A percentile compares a stretch with the other conserved stretches of the same genome.
Evolutionary conservation across 2,888 invertebrate species (phyloP).

Genomic region (Pristionchus maxplancki): DNA sequence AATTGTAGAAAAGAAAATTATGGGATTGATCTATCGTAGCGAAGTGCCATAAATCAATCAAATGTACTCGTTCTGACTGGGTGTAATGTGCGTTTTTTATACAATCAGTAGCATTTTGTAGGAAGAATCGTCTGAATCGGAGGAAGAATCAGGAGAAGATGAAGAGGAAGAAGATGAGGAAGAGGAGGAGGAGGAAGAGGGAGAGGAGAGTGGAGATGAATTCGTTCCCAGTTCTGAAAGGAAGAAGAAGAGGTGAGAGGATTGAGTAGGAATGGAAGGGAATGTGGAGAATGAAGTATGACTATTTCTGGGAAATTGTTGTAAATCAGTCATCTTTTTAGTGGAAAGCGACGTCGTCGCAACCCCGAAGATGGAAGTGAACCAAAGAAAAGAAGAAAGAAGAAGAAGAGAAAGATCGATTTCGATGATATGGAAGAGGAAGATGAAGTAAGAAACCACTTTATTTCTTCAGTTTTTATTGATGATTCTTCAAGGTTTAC

Average conservation of each 20-base stretch:
- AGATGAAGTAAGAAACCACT: slow-evolving; percentile 56
- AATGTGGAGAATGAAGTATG: background rate
- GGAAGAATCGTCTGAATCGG: slow-evolving; percentile 49
- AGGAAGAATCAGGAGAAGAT: slow-evolving; percentile 57
- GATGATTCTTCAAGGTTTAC: background rate
- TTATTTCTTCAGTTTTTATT: background rate
- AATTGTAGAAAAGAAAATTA: no score
- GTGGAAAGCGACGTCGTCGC: slow-evolving; percentile 40
- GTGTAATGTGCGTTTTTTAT: background rate
- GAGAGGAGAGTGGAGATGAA: slow-evolving; percentile 87
- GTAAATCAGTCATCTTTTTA: background rate
- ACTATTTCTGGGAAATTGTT: background rate
- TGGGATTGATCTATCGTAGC: no score
- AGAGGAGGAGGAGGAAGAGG: slow-evolving; percentile 82
- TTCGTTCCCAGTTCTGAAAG: slow-evolving; percentile 59
- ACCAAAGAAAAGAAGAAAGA: slow-evolving; percentile 54
- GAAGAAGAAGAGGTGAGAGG: slow-evolving; percentile 57
- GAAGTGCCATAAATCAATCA: background rate
- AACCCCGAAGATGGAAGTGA: slow-evolving; percentile 49
- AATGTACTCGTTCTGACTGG: background rate
- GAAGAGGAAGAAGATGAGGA: slow-evolving; percentile 80
- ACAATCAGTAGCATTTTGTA: background rate
- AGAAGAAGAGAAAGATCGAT: slow-evolving; percentile 62
- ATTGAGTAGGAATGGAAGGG: background rate
- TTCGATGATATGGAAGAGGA: slow-evolving; percentile 59